These are phyloP conservation scores for Eretmochelys imbricata DNA, from an alignment of 2,113 vertebrate species.

Conservation along the genomic window DNA sequence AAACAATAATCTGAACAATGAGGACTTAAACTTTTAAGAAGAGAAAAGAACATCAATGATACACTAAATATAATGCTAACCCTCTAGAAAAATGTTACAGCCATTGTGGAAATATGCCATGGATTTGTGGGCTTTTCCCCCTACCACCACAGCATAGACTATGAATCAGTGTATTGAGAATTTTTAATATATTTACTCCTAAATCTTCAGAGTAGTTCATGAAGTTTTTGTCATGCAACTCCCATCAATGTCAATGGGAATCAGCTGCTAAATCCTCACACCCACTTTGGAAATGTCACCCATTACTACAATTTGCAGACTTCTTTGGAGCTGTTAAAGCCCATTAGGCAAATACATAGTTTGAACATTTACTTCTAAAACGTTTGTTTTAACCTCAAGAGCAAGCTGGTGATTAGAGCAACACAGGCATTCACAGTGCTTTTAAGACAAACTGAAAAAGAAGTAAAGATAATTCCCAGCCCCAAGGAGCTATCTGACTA, in stretches of 20 bases:
- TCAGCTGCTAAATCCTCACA: slow-evolving; percentile 1
- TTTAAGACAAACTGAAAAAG: not conserved
- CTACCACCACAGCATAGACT: not conserved
- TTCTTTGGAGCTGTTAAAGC: not conserved
- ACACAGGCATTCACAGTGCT: rapidly evolving
- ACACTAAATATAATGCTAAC: not conserved
- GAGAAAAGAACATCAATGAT: not conserved
- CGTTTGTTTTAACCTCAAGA: not conserved
- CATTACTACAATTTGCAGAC: not conserved
- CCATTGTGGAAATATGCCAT: not conserved
- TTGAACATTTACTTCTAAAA: not conserved
- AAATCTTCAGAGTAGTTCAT: not conserved
- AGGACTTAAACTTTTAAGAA: not conserved
- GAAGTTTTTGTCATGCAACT: not conserved
- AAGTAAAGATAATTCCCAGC: not conserved
- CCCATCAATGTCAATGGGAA: not conserved
- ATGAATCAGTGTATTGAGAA: not conserved
- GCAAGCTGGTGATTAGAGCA: not conserved
- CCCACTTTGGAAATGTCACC: slow-evolving; percentile 39
- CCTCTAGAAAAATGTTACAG: not conserved
- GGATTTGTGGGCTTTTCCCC: not conserved
- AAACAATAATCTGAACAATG: not conserved
- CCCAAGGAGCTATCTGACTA: not conserved
- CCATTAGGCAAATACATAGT: not conserved
- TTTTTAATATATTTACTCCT: not conserved